Evolutionary conservation across 2,888 invertebrate species (phyloP).

Genomic region (Agonopterix subpropinquella): DNA sequence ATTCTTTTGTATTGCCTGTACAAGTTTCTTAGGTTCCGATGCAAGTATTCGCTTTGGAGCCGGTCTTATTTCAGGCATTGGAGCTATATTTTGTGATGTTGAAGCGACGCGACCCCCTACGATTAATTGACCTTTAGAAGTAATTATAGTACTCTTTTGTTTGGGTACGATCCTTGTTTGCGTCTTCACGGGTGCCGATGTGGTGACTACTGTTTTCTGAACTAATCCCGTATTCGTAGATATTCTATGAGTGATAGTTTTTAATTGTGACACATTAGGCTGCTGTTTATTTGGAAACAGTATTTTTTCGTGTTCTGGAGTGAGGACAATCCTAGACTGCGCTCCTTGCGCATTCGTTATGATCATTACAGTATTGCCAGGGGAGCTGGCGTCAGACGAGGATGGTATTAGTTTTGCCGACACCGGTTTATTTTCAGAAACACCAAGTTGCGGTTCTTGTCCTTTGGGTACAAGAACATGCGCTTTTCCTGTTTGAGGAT

Average conservation of each 20-base stretch:
- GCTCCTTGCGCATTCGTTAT: slow-evolving; percentile 78
- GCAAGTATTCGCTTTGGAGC: slow-evolving; percentile 49
- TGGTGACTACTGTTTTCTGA: slow-evolving; percentile 38
- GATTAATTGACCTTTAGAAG: slow-evolving; percentile 74
- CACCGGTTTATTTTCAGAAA: slow-evolving; percentile 49
- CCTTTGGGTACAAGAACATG: slow-evolving; percentile 57
- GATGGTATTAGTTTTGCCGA: slow-evolving; percentile 57
- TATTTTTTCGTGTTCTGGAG: slow-evolving; percentile 77
- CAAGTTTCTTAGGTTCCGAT: slow-evolving; percentile 51
- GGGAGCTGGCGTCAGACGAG: slow-evolving; percentile 40
- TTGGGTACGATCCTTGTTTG: slow-evolving; percentile 56
- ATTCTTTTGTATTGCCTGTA: slow-evolving; percentile 51
- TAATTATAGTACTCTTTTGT: slow-evolving; percentile 71
- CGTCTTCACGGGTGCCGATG: slow-evolving; percentile 32
- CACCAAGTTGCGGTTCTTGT: slow-evolving; percentile 29
- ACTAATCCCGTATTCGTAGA: slow-evolving; percentile 30
- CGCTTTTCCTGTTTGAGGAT: slow-evolving; percentile 65
- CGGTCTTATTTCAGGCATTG: slow-evolving; percentile 59
- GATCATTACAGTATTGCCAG: slow-evolving; percentile 78
- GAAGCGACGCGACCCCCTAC: slow-evolving; percentile 64
- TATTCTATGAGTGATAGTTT: slow-evolving; percentile 54
- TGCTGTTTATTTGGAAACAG: slow-evolving; percentile 72
- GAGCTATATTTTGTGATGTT: slow-evolving; percentile 62
- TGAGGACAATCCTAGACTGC: slow-evolving; percentile 76
- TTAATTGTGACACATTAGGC: slow-evolving; percentile 50